Base-by-base conservation (phyloP, 2,797 vertebrate species). In the Brachyalestes nurse region DNA sequence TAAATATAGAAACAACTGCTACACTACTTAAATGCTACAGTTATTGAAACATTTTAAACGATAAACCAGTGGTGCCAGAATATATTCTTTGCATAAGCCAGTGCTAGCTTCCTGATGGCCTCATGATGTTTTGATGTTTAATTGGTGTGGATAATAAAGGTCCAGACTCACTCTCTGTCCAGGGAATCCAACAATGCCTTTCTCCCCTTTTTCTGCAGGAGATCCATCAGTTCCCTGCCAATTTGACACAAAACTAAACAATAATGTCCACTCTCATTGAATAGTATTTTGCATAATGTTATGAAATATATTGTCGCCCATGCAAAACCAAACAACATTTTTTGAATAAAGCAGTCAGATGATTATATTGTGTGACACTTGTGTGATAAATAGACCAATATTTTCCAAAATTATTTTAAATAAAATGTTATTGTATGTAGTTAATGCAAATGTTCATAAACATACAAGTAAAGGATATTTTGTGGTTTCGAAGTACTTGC, bases 131-230 rank as follows among this genome's bases (percentile, higher is more conserved):
- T 34, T 34, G 25, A 34, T 17, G 34, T 17, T 40, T 9, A 1
- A 49, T 13, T 40, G 23, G 38, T 55, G 13, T 66, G 49, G 8
- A 28, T 57, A 47, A 40, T 19, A 62, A 62, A 62, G 28, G 3
- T 6, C 13, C n/a, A 19, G 17, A 82, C 83, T 84, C 60, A 86
- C 85, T 70, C 45, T 64, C 0, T 0, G 2, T 65, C 85, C 85
- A 62, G 61, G 34, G 13, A 47, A 21, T 7, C 85, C 85, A n/a
- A 69, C 8, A 1, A 64, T 4, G 5, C 85, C 85, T 76, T 84
- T 84, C 8, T 86, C 83, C 79, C 85, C 85, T 65, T 78, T 70
- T 28, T 79, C 60, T 13, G 38, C 78, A 10, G 6, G 8, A 73
- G 5, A 10, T 45, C 81, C 78, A 6, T 21, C 0, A 17, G 0